A percentile compares a stretch with the other conserved stretches of the same genome.
These are phyloP conservation scores for Bradysia coprophila DNA, from an alignment of 1,140 invertebrate genomes.

Conservation along the genomic window DNA sequence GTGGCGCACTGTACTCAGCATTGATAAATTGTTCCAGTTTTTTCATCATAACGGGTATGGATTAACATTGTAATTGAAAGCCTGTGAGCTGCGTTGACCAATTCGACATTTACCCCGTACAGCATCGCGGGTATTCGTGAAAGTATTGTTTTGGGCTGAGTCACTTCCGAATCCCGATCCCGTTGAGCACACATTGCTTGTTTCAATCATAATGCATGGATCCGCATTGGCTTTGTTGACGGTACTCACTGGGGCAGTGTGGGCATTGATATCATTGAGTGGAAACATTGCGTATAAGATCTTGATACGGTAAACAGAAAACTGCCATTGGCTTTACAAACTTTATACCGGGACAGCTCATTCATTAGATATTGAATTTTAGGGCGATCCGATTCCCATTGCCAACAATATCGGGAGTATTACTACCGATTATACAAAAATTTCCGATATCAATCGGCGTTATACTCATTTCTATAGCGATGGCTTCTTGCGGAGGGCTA, in stretches of 20 bases:
- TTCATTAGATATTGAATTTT: neutral
- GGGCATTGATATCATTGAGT: slow-evolving; percentile 2
- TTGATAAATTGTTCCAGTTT: slow-evolving; percentile 11
- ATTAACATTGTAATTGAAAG: too few relatives aligned
- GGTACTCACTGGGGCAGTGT: neutral
- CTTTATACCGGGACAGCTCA: too few relatives aligned
- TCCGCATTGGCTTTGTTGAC: slow-evolving; percentile 1
- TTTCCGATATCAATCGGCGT: slow-evolving; percentile 20
- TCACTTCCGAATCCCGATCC: slow-evolving; percentile 3
- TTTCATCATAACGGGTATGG: slow-evolving; percentile 15
- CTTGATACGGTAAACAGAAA: neutral
- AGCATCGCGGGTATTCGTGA: slow-evolving; percentile 1
- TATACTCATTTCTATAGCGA: slow-evolving; percentile 15
- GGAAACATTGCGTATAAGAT: slow-evolving; percentile 4
- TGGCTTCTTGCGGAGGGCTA: slow-evolving; percentile 23
- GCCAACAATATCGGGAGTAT: neutral
- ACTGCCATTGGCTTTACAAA: too few relatives aligned
- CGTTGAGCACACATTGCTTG: slow-evolving; percentile 1
- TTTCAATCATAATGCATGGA: slow-evolving; percentile 6
- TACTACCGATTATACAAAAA: slow-evolving; percentile 4
- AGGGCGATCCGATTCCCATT: neutral
- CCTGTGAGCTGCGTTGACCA: too few relatives aligned
- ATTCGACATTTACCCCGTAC: too few relatives aligned
- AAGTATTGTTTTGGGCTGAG: slow-evolving; percentile 1
- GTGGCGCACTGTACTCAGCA: slow-evolving; percentile 4